Evolutionary conservation across 2,113 vertebrate species (phyloP).

Genomic region (Zosterops lateralis): DNA sequence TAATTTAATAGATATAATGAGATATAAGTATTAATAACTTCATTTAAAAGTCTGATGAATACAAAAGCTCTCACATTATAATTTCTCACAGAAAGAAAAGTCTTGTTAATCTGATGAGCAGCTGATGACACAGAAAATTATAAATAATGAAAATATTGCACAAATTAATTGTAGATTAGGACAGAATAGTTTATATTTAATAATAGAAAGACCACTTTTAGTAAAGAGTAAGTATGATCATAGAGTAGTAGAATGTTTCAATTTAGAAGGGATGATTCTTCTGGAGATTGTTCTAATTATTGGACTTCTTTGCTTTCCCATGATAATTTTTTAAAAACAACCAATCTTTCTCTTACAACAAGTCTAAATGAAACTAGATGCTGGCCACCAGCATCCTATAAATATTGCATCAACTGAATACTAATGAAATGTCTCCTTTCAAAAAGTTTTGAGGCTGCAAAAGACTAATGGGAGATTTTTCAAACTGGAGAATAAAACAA

Average conservation of each 20-base stretch:
- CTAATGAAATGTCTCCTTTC: background rate
- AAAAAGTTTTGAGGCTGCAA: background rate
- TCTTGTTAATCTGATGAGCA: constrained; percentile 55
- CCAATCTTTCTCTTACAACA: background rate
- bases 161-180: constrained; percentile 62
- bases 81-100: constrained; percentile 44
- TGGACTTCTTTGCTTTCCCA: background rate
- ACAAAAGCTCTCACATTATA: constrained; percentile 45
- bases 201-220: constrained; percentile 27
- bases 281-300: constrained; percentile 17
- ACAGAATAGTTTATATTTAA: constrained; percentile 42
- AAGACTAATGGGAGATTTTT: background rate
- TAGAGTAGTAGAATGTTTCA: background rate
- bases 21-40: constrained; percentile 60
- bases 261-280: background rate
- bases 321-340: background rate
- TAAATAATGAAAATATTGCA: constrained; percentile 53
- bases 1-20: constrained; percentile 48
- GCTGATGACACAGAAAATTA: constrained; percentile 66
- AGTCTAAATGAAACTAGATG: background rate
- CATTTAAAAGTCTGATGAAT: constrained; percentile 63
- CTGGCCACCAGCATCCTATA: background rate
- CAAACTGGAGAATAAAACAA: background rate
- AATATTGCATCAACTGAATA: background rate
- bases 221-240: background rate